Percentiles rank a stretch among this genome's conserved stretches.
Conservation (phyloP, 2,797 vertebrate genomes). For the Anabacerthia variegaticeps region DNA sequence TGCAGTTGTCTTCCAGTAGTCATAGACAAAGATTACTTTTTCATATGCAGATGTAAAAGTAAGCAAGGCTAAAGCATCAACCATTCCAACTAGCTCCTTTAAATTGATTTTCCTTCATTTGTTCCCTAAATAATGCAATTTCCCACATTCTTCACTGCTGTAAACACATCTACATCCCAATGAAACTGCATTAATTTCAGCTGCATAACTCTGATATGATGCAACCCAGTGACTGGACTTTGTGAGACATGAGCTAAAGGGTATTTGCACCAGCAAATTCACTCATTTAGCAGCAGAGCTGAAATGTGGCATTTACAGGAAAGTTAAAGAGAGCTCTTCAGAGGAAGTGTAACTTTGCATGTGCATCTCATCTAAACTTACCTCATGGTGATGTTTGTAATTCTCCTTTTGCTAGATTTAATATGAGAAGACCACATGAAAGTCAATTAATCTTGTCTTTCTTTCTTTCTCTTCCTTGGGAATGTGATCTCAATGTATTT, state of each 20-base stretch:
- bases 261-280: background rate
- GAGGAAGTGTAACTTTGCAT: background rate
- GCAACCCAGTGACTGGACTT: background rate
- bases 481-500: background rate
- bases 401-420: background rate
- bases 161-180: background rate
- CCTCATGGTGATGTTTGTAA: background rate
- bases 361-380: background rate
- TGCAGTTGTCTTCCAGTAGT: background rate
- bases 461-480: background rate
- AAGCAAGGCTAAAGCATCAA: background rate
- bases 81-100: background rate
- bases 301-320: background rate
- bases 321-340: background rate
- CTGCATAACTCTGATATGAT: accelerated
- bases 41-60: background rate
- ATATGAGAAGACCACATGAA: background rate
- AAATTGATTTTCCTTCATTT: background rate
- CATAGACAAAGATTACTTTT: background rate
- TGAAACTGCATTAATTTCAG: background rate
- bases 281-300: background rate
- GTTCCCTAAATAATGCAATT: background rate
- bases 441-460: background rate
- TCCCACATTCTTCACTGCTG: background rate
- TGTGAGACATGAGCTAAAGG: background rate